phyloP scores from a whole-genome alignment of 2,113 vertebrate genomes.

The Alligator sinensis region DNA sequence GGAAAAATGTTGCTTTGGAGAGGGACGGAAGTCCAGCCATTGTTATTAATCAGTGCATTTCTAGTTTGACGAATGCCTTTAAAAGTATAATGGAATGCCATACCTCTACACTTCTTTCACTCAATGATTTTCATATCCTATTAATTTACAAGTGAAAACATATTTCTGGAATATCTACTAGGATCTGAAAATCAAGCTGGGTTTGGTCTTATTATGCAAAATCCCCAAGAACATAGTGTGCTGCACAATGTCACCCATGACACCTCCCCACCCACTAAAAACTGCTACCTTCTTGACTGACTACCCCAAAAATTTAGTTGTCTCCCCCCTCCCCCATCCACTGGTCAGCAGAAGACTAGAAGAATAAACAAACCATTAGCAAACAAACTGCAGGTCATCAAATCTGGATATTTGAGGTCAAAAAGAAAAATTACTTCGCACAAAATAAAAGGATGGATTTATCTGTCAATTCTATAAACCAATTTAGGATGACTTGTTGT shows the following conservation, averaged over 20 bases:
- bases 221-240: neutral
- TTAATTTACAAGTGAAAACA: neutral
- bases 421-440: neutral
- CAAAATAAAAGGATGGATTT: neutral
- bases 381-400: neutral
- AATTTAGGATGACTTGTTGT: neutral
- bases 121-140: neutral
- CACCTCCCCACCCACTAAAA: neutral
- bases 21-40: conserved; percentile 17
- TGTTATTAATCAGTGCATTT: conserved; percentile 47
- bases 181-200: neutral
- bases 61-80: neutral
- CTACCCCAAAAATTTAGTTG: neutral
- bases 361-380: neutral
- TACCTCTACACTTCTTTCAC: neutral
- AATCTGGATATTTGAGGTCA: neutral
- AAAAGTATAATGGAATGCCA: conserved; percentile 36
- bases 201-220: neutral
- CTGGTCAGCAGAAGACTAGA: neutral
- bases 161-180: neutral
- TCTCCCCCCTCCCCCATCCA: neutral
- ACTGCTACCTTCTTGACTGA: neutral
- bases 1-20: neutral
- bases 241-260: neutral
- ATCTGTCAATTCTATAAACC: neutral